Base-by-base conservation (phyloP, 2,113 vertebrate species). In the Noctilio leporinus region DNA sequence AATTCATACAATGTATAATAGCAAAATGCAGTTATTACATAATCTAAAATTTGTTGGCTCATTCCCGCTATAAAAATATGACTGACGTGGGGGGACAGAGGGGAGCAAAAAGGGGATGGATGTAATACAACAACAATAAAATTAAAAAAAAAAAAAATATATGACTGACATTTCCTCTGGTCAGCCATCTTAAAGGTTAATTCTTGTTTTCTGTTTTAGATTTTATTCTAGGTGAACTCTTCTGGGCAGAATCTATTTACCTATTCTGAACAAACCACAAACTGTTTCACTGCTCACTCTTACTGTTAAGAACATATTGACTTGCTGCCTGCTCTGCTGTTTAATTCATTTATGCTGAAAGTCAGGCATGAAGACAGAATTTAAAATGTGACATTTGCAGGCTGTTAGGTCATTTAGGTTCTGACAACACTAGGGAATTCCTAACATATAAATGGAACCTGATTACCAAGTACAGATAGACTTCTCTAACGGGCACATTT, bases 331-430 rank as follows among this genome's bases (percentile, higher is more conserved):
- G 97, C 96, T 98, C 98, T 97, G 98, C 98, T 98, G 98, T 98
- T 98, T 98, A 98, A 98, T 98, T 98, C 98, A 98, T 98, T 98
- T 98, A 98, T 98, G 97, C 97, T 95, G 97, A 97, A 97, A 98
- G 95, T 97, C 98, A 98, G 98, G 97, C 98, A 98, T 98, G 98
- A 98, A 98, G 96, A 97, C 96, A 98, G 98, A 99, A 99, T 98
- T 98, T 98, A 98, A 98, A 99, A 98, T 98, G 98, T 98, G 98
- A 98, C 98, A 98, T 98, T 98, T 98, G 97, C 98, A 98, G 98
- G 96, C 98, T 98, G 97, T 97, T 98, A 97, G 98, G 98, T 98
- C 98, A 98, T 97, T 97, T 98, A 98, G 97, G 97, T 97, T 97
- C 97, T 94, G 96, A 98, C 98, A 98, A 98, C 97, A 98, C 97